Conservation (phyloP, 2,888 invertebrate genomes). For the Eueremaeus valkanovi region DNA sequence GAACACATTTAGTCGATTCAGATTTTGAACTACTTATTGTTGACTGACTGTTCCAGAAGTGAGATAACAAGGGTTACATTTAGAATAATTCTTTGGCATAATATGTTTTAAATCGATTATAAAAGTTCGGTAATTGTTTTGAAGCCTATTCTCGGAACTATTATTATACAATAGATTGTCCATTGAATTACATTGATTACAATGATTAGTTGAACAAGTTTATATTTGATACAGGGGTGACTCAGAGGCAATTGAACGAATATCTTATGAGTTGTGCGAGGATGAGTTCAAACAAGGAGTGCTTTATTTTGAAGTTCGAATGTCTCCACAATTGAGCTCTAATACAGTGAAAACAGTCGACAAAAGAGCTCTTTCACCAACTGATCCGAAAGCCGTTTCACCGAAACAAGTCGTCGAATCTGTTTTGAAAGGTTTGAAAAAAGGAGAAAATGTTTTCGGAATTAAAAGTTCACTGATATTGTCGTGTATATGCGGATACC, state of each 20-base stretch:
- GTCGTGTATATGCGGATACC: constrained; percentile 48
- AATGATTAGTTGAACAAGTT: too few relatives aligned
- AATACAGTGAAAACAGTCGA: constrained; percentile 23
- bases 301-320: constrained; percentile 58
- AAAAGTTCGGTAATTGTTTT: not conserved
- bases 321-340: constrained; percentile 55
- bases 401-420: constrained; percentile 54
- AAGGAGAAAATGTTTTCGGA: constrained; percentile 55
- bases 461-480: constrained; percentile 54
- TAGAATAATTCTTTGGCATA: too few relatives aligned
- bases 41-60: too few relatives aligned
- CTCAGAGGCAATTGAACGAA: constrained; percentile 55
- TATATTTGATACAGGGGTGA: constrained; percentile 53
- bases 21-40: too few relatives aligned
- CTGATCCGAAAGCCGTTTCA: constrained; percentile 49
- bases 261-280: constrained; percentile 60
- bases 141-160: constrained; percentile 33
- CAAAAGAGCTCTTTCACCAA: not conserved
- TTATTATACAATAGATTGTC: too few relatives aligned
- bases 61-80: too few relatives aligned
- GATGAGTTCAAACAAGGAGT: constrained; percentile 56
- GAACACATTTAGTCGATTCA: too few relatives aligned
- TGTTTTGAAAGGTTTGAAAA: constrained; percentile 54
- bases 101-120: too few relatives aligned
- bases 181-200: too few relatives aligned